phyloP scores from a whole-genome alignment of 2,888 invertebrate genomes.

The Marronus borbonicus region DNA sequence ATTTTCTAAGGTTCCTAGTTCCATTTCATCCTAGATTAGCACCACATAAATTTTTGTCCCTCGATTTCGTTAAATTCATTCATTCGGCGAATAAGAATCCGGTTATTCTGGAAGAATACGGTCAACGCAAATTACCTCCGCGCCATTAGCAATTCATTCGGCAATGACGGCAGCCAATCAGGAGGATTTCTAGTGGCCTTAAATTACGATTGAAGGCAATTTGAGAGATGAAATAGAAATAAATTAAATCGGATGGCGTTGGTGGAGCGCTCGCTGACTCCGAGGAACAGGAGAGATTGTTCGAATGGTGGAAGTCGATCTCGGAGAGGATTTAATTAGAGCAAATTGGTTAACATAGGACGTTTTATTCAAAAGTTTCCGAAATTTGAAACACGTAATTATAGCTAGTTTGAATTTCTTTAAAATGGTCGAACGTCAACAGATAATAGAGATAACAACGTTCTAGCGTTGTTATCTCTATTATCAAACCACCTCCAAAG shows the following conservation, averaged over 20 bases:
- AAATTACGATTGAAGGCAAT: constrained; percentile 27
- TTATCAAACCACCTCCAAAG: too few species aligned
- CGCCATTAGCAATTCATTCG: background rate
- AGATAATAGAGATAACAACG: too few species aligned
- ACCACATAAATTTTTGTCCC: too few species aligned
- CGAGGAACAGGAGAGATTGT: background rate
- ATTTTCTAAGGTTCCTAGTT: too few species aligned
- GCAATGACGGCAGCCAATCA: background rate
- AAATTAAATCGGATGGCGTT: constrained; percentile 32
- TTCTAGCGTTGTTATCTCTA: too few species aligned
- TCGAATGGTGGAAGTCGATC: too few species aligned
- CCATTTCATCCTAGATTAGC: too few species aligned
- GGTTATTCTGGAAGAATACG: background rate
- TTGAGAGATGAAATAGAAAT: constrained; percentile 22
- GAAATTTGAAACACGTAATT: too few species aligned
- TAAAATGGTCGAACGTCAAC: background rate
- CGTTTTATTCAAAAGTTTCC: too few species aligned
- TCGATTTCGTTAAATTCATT: background rate
- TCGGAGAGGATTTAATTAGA: background rate
- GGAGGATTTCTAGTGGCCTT: background rate
- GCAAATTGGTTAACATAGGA: background rate
- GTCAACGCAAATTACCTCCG: constrained; percentile 1
- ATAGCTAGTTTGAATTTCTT: too few species aligned
- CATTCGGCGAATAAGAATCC: background rate
- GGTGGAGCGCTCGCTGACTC: constrained; percentile 9